phyloP scores from a whole-genome alignment of 2,113 vertebrate species.

The Anas platyrhynchos region DNA sequence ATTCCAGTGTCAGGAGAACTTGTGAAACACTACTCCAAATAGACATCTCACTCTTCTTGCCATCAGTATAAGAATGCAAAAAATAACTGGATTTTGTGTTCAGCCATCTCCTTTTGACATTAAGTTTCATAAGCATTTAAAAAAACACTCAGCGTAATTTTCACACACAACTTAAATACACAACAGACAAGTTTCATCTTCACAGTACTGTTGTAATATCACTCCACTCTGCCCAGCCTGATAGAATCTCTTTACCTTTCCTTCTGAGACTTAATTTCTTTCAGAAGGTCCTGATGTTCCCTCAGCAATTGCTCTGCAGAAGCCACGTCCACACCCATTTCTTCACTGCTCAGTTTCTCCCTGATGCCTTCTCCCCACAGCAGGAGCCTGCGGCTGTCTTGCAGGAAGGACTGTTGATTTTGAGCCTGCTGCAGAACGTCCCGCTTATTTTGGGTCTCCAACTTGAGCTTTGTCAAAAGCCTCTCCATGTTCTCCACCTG shows the following conservation, averaged over 20 bases:
- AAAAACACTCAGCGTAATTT: background rate
- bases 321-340: conserved; percentile 74
- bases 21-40: background rate
- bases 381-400: conserved; percentile 76
- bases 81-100: background rate
- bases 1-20: background rate
- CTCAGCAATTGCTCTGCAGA: conserved; percentile 81
- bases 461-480: conserved; percentile 76
- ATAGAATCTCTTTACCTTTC: conserved; percentile 75
- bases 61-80: background rate
- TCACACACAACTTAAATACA: background rate
- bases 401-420: conserved; percentile 77
- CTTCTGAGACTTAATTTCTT: conserved; percentile 80
- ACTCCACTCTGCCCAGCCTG: background rate
- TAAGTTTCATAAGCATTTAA: background rate
- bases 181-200: background rate
- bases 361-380: conserved; percentile 73
- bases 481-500: conserved; percentile 81
- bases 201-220: background rate
- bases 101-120: background rate
- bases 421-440: conserved; percentile 61
- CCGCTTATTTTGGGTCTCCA: conserved; percentile 54
- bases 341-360: conserved; percentile 78
- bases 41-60: background rate
- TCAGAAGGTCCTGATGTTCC: conserved; percentile 79